Evolutionary conservation across 2,888 invertebrate species (phyloP), one percentile per base, ranked within the genome.

Genomic region (Physocephala rufipes): DNA sequence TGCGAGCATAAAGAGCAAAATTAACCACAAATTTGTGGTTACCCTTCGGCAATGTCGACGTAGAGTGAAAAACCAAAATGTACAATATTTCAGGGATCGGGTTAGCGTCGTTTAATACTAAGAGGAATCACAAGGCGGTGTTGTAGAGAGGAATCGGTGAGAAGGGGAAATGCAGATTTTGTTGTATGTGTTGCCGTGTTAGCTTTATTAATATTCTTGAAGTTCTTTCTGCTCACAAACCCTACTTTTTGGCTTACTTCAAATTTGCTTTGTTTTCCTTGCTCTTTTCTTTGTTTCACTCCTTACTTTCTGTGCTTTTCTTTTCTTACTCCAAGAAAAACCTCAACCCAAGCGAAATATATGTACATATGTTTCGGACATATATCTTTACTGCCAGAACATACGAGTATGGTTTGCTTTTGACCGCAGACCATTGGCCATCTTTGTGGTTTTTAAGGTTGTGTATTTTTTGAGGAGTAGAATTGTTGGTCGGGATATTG

Each of bases 11-110:
- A 70, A 74, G 71, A 73, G 75, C 71, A 74, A 79, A 79, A 75
- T 78, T 80, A 80, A 80, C 80, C 80, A 77, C 80, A 81, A 81
- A 80, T 81, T 80, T 79, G 81, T 79, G 81, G 53, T n/a, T 68
- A 62, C 70, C 28, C 53, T 19, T 36, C 49, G 65, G 49, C 43
- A 30, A 45, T 58, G 26, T 21, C 30, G 58, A 55, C 19, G 36
- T 3, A 30, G 55, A 67, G 45, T 65, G 65, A 71, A 74, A 76
- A 73, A 43, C 71, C 66, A 68, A 66, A 70, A 61, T 71, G 51
- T 58, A 74, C 73, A 68, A 76, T 36, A 36, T 36, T 36, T 36
- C 9, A 9, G 36, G 36, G 36, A 9, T 9, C 36, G 65, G 71
- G 75, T 69, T 36, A 66, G 36, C 51, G 19, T 36, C 21, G 49